Evolutionary conservation across 1,140 invertebrate genomes (phyloP), one percentile per base, ranked within the genome.

Genomic region (Panulirus ornatus): DNA sequence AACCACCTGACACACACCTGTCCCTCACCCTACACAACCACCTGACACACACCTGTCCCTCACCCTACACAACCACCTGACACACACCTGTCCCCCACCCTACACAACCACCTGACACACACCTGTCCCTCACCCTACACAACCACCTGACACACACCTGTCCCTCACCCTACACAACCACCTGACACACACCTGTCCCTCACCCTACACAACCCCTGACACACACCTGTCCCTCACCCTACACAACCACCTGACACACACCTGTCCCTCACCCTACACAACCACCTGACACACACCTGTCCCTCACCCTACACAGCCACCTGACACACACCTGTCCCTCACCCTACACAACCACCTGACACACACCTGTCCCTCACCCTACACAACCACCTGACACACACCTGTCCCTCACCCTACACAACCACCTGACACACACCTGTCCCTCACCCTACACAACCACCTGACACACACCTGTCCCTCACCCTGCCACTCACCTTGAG

Each of bases 401-500:
- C n/a, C n/a, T 6, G 5, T 6, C 44, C 44, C 14, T 5, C 0
- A 19, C 54, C 0, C 22, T 22, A 58, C 54, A 58, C 54, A 58
- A 0, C 54, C 22, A 3, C 54, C 16, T 22, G 5, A 16, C 2
- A 34, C 70, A 34, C 36, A 22, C 30, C 70, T 73, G 70, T 34
- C 3, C 70, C n/a, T 14, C 70, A 73, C n/a, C n/a, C n/a, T 30
- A 34, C 70, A 73, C 70, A 2, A 34, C 8, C 30, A 22, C 63
- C 63, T 34, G 3, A 34, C 70, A 73, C 70, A 40, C 30, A 14
- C 2, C n/a, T 5, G 6, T 8, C 63, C 63, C 63, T 6, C 22
- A 5, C 6, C 3, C 30, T 30, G 6, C 63, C 63, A 22, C 82
- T 51, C 27, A 89, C 88, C 88, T 89, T 44, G 88, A 89, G 14